phyloP scores from a whole-genome alignment of 2,113 vertebrate genomes.

The Narcine bancroftii region DNA sequence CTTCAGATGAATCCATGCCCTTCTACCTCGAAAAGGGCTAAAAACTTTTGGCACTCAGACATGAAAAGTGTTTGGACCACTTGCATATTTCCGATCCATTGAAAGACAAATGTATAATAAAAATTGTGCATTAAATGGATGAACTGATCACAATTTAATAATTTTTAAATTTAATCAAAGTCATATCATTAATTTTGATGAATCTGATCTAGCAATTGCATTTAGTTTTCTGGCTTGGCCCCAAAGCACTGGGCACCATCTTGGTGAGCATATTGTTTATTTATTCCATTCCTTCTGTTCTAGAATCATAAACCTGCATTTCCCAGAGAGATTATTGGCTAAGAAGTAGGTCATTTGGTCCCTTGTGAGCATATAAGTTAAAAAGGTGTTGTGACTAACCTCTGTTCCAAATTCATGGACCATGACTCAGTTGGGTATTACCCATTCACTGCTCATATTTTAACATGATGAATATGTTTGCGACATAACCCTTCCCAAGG shows the following conservation, averaged over 20 bases:
- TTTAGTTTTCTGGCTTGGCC: neutral
- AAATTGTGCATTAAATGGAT: neutral
- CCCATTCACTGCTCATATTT: too few relatives aligned
- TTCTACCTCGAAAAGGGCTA: neutral
- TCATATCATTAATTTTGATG: neutral
- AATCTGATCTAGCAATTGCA: neutral
- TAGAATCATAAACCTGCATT: neutral
- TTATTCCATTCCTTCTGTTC: neutral
- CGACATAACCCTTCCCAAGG: neutral
- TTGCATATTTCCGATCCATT: neutral
- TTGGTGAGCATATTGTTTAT: neutral
- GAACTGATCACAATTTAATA: too few relatives aligned
- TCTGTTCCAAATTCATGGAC: too few relatives aligned
- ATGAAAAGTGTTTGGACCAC: neutral
- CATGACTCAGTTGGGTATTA: too few relatives aligned
- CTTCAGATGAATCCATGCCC: neutral
- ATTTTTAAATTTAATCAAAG: too few relatives aligned
- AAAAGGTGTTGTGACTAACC: too few relatives aligned
- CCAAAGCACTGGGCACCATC: neutral
- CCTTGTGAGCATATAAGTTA: too few relatives aligned
- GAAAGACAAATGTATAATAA: neutral
- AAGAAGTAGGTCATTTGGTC: too few relatives aligned
- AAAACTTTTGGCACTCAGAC: neutral
- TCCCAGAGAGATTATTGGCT: neutral
- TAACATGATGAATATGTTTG: too few relatives aligned